phyloP scores from a whole-genome alignment of 37 sponge, comb jelly and placozoan genomes.

The Theonella swinhoei region DNA sequence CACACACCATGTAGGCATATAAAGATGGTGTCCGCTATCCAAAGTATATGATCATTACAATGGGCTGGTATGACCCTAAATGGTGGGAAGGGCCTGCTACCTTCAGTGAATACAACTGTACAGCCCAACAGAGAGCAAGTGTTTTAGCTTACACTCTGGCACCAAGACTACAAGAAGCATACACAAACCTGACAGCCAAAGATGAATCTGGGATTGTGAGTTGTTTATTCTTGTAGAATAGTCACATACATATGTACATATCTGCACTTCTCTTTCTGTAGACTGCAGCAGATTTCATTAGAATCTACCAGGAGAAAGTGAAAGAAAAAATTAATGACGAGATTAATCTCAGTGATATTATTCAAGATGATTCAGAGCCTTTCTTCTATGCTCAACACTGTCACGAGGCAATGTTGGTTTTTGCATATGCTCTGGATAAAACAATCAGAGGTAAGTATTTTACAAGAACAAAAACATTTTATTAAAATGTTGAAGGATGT shows the following conservation, averaged over 20 bases:
- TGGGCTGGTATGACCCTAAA: conserved; percentile 18
- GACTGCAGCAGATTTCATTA: neutral
- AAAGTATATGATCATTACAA: conserved; percentile 26
- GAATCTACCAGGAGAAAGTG: neutral
- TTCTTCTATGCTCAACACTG: conserved; percentile 53
- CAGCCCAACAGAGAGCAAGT: conserved; percentile 22
- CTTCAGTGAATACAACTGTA: conserved; percentile 2
- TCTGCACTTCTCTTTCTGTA: neutral
- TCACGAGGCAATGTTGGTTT: conserved; percentile 55
- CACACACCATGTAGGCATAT: too few relatives aligned
- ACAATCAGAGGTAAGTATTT: conserved; percentile 36
- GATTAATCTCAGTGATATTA: neutral
- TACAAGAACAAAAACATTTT: too few relatives aligned
- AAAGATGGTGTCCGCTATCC: neutral
- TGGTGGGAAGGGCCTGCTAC: conserved; percentile 14
- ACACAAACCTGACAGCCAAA: neutral
- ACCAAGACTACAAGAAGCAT: neutral
- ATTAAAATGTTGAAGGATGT: too few relatives aligned
- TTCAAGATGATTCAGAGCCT: neutral
- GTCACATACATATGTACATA: neutral
- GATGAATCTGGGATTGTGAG: neutral
- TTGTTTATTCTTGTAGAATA: too few relatives aligned
- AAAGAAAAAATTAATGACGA: neutral
- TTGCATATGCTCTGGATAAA: conserved; percentile 51
- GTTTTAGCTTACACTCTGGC: conserved; percentile 26